A percentile compares a stretch with the other conserved stretches of the same genome.
These are phyloP conservation scores for Actinostola sp. DNA, from an alignment of 92 coral and sea anemone genomes.

Conservation along the genomic window DNA sequence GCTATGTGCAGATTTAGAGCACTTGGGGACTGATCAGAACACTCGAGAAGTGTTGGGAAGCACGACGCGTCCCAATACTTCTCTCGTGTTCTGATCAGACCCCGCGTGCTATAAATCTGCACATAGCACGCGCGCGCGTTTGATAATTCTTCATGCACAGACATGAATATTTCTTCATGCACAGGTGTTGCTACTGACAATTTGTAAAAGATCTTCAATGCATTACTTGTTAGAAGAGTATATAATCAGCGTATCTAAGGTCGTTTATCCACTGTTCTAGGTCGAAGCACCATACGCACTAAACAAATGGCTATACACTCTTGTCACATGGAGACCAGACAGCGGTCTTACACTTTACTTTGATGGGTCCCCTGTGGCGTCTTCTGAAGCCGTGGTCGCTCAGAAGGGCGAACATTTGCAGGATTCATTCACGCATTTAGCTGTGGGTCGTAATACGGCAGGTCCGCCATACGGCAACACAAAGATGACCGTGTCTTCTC, in stretches of 20 bases:
- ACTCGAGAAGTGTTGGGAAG: no score
- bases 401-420: constrained; percentile 82
- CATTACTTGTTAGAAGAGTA: constrained; percentile 48
- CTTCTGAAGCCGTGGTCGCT: constrained; percentile 75
- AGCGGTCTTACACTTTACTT: constrained; percentile 85
- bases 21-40: no score
- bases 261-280: constrained; percentile 24
- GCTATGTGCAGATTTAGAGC: no score
- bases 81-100: no score
- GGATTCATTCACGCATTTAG: constrained; percentile 75
- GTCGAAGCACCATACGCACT: constrained; percentile 77
- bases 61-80: no score
- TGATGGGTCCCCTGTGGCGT: constrained; percentile 78
- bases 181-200: no score
- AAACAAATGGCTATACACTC: constrained; percentile 81
- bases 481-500: constrained; percentile 81
- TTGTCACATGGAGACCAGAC: constrained; percentile 87
- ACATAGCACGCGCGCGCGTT: no score
- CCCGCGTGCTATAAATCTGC: no score
- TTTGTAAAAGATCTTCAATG: no score
- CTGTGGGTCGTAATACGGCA: constrained; percentile 88
- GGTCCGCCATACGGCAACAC: constrained; percentile 96
- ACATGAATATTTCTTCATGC: no score
- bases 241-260: no score
- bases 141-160: no score